Evolutionary conservation across 2,888 invertebrate species (phyloP).

Genomic region (Cephonodes hylas): DNA sequence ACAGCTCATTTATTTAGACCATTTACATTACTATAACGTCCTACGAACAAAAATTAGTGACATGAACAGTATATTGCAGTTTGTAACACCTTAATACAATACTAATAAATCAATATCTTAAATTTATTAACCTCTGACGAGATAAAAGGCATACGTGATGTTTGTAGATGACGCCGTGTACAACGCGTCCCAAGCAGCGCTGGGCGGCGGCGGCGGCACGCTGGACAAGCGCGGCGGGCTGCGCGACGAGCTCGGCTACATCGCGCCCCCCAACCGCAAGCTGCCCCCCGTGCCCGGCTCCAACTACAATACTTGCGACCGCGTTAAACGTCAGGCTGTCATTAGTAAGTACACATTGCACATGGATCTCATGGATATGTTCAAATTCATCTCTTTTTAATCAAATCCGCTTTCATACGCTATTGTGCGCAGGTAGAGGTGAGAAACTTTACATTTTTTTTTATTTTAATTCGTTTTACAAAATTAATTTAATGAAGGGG

Average conservation of each 20-base stretch:
- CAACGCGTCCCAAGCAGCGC: slow-evolving; percentile 88
- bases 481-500: no score
- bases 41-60: not conserved
- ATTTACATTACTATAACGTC: not conserved
- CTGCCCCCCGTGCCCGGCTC: slow-evolving; percentile 95
- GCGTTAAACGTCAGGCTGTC: slow-evolving; percentile 95
- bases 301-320: slow-evolving; percentile 96
- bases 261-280: slow-evolving; percentile 95
- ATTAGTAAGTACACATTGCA: slow-evolving; percentile 86
- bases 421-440: not conserved
- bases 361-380: no score
- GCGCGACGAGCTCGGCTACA: slow-evolving; percentile 94
- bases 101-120: not conserved
- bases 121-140: not conserved
- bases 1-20: slow-evolving; percentile 4
- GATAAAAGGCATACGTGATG: not conserved
- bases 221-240: slow-evolving; percentile 91
- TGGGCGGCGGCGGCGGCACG: slow-evolving; percentile 85
- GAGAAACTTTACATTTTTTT: not conserved
- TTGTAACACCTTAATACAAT: not conserved
- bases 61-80: not conserved
- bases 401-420: not conserved
- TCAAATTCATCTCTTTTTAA: not conserved
- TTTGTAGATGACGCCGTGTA: slow-evolving; percentile 92
- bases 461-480: no score